Evolutionary conservation across 2,113 vertebrate species (phyloP).

Genomic region (Cyprinodon tularosa): DNA sequence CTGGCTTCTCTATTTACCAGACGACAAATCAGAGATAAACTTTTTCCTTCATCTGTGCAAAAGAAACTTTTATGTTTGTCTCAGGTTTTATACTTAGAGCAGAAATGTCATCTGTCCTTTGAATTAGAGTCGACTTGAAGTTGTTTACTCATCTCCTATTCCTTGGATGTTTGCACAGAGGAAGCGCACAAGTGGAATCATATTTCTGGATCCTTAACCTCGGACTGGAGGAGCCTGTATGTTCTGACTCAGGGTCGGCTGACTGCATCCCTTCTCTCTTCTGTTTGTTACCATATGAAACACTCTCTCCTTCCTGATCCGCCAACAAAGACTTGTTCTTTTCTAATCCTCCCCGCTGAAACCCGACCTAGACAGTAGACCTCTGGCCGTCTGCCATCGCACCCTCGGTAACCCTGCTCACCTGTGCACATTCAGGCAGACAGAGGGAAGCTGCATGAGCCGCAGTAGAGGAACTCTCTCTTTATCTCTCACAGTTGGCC

Average conservation of each 20-base stretch:
- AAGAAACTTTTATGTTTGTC: background rate
- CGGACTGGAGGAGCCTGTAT: slow-evolving; percentile 2
- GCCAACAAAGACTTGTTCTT: slow-evolving; percentile 21
- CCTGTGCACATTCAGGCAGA: slow-evolving; percentile 29
- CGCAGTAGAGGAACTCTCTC: too few species aligned
- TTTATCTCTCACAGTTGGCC: background rate
- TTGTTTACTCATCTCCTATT: background rate
- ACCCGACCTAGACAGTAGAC: slow-evolving; percentile 57
- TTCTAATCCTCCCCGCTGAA: slow-evolving; percentile 50
- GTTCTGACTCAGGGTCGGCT: background rate
- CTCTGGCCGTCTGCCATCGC: slow-evolving; percentile 60
- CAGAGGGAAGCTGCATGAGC: background rate
- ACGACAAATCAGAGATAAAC: slow-evolving; percentile 1
- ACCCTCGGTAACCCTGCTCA: slow-evolving; percentile 61
- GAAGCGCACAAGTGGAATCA: background rate
- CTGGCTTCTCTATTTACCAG: background rate
- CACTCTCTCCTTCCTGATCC: slow-evolving; percentile 25
- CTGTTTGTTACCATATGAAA: slow-evolving; percentile 54
- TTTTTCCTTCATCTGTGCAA: background rate
- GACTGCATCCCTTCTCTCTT: slow-evolving; percentile 26
- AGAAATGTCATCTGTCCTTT: background rate
- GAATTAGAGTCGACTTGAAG: background rate
- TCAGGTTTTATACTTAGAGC: background rate
- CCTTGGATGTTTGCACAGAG: background rate
- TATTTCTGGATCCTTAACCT: slow-evolving; percentile 26